Base-by-base conservation (phyloP, 2,797 vertebrate genomes). In the Acomys russatus region DNA sequence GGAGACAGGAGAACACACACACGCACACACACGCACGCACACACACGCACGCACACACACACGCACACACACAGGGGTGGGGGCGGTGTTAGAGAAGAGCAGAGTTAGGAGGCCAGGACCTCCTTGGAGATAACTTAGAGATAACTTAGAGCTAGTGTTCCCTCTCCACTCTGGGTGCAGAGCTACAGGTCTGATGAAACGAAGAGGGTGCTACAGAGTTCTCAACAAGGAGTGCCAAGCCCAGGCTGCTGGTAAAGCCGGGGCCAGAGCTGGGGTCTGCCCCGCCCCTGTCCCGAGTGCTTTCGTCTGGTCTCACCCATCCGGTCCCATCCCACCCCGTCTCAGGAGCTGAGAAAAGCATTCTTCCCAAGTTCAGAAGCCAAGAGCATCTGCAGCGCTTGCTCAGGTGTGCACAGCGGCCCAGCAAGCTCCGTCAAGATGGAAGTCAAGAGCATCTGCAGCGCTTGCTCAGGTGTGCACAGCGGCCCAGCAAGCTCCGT, bases 351-450 rank as follows among this genome's bases (percentile, higher is more conserved):
- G 25, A 96, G 93, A 22, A 59, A 35, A 83, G 70, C 59, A 73
- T 78, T 56, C 74, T 54, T 88, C 74, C 88, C 73, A 33, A 51
- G 54, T 77, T 74, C 61, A 4, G 35, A 96, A 73, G 56, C 88
- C n/a, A 59, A 28, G 12, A 92, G 92, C 96, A 90, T 97, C 93
- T 93, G 96, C 95, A 97, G 95, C 35, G n/a, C 92, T 68, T 82
- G 97, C 96, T 97, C 83, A 96, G 97, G 96, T 95, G 95, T 64
- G 71, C 76, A 54, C 96, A 91, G 96, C 64, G 56, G 76, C 82
- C 97, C 97, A 77, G 98, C 96, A 97, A 95, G 93, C 92, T 92
- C 98, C 85, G 95, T 97, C 98, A 98, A 95, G 94, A 98, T 0
- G 44, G n/a, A n/a, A n/a, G n/a, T n/a, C n/a, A n/a, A n/a, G n/a